These are phyloP conservation scores for Dicycla oo DNA, from an alignment of 2,888 invertebrate genomes.

Conservation along the genomic window DNA sequence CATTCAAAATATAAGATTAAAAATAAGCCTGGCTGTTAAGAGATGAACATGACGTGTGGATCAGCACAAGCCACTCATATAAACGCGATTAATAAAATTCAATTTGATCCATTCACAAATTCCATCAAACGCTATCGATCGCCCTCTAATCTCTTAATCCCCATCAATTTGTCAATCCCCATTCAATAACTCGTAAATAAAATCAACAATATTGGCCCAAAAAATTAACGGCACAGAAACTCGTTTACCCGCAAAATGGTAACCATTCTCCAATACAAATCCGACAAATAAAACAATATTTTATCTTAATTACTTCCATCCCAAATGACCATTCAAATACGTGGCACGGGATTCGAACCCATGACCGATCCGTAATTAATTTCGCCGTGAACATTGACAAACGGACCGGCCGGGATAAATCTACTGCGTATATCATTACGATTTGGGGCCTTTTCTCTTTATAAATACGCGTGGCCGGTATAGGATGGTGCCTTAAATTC, in stretches of 20 bases:
- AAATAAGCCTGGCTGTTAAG: no score
- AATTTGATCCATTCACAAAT: conserved; percentile 21
- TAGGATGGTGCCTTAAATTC: conserved; percentile 34
- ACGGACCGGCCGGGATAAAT: conserved; percentile 82
- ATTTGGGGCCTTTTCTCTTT: conserved; percentile 63
- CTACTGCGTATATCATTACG: conserved; percentile 84
- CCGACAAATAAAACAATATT: conserved; percentile 72
- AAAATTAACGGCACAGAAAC: conserved; percentile 47
- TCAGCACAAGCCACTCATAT: not conserved
- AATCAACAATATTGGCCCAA: conserved; percentile 60
- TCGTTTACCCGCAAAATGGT: conserved; percentile 46
- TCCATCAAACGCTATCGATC: conserved; percentile 15
- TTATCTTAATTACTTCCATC: conserved; percentile 75
- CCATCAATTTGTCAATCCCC: conserved; percentile 53
- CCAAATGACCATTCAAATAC: conserved; percentile 77
- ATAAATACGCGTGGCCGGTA: conserved; percentile 45
- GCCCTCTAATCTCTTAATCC: conserved; percentile 26
- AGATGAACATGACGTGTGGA: no score
- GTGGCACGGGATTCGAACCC: conserved; percentile 75
- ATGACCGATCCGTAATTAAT: conserved; percentile 84
- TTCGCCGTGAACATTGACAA: conserved; percentile 83
- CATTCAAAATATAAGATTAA: no score
- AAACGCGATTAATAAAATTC: not conserved
- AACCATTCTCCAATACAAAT: conserved; percentile 58
- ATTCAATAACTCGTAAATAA: conserved; percentile 59